Percentiles rank a stretch among this genome's conserved stretches.
These are phyloP conservation scores for Syrrhaptes paradoxus DNA, from an alignment of 2,113 vertebrate genomes.

Conservation along the genomic window DNA sequence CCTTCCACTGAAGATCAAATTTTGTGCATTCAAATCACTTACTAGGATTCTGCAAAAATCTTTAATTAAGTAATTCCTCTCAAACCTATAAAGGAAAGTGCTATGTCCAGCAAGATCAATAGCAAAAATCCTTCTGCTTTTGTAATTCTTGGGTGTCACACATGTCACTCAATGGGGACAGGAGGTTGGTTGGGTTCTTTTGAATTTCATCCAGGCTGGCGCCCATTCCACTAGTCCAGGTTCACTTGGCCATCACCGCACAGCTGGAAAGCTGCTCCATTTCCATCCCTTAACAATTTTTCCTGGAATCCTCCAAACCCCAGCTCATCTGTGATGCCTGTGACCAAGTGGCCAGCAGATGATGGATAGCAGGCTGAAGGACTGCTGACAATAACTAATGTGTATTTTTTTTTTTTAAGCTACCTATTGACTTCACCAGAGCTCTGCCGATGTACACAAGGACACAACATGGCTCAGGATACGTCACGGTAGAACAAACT, in stretches of 20 bases:
- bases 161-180: neutral
- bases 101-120: neutral
- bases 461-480: neutral
- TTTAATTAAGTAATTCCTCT: neutral
- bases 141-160: neutral
- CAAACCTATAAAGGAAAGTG: neutral
- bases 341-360: neutral
- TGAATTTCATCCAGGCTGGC: neutral
- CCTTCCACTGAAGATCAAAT: neutral
- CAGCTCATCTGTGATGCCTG: neutral
- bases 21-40: neutral
- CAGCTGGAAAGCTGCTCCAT: neutral
- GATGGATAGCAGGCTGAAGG: slow-evolving; percentile 13
- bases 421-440: neutral
- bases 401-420: neutral
- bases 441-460: neutral
- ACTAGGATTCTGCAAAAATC: neutral
- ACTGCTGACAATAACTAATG: slow-evolving; percentile 5
- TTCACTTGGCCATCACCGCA: neutral
- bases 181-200: neutral
- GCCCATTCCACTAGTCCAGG: fast-evolving
- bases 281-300: neutral
- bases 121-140: neutral
- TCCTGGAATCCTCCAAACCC: neutral
- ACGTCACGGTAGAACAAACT: neutral